Conservation (phyloP, 2,797 vertebrate genomes). For the Acanthis flammea region DNA sequence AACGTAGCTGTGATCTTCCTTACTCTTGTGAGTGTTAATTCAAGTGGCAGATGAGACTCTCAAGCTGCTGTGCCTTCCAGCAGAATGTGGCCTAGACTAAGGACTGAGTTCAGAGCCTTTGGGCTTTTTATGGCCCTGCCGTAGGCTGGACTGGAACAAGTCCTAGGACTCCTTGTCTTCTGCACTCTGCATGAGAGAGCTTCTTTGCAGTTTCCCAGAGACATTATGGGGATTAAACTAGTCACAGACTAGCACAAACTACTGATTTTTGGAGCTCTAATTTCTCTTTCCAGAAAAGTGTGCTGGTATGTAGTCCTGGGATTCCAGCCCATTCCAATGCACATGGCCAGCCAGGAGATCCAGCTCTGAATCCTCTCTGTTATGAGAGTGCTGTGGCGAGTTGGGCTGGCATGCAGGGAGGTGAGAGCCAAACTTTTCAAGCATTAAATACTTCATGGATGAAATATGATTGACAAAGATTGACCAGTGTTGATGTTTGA, state of each 20-base stretch:
- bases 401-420: not conserved
- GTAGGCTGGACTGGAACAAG: not conserved
- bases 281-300: conserved; percentile 18
- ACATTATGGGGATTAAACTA: not conserved
- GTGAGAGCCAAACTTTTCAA: conserved; percentile 17
- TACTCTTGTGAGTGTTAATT: not conserved
- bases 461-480: not conserved
- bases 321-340: not conserved
- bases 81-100: not conserved
- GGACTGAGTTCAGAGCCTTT: not conserved
- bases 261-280: not conserved
- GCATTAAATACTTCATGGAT: not conserved
- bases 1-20: not conserved
- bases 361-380: not conserved
- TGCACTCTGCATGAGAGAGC: not conserved
- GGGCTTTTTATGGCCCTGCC: not conserved
- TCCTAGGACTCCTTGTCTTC: not conserved
- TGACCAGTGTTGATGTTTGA: not conserved
- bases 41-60: not conserved
- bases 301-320: conserved; percentile 11
- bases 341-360: not conserved
- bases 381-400: not conserved
- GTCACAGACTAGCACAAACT: not conserved
- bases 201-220: not conserved
- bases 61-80: not conserved